These are phyloP conservation scores for Silurus glanis DNA, from an alignment of 2,113 vertebrate species.

Conservation along the genomic window DNA sequence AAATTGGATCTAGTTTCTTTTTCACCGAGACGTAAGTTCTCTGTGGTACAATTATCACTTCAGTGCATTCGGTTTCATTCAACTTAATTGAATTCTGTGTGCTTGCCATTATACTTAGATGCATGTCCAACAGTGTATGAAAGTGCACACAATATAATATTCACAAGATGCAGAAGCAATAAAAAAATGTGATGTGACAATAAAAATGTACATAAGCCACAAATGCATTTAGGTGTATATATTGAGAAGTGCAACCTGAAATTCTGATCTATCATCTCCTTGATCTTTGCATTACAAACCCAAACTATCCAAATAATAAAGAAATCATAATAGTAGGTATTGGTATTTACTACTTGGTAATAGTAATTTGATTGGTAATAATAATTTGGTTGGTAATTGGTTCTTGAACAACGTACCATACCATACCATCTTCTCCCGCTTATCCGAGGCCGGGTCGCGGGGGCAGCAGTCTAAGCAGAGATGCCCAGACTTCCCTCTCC, in stretches of 20 bases:
- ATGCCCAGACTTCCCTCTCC: too few relatives aligned
- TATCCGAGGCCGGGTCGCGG: too few relatives aligned
- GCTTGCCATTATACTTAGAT: neutral
- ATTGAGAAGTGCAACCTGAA: neutral
- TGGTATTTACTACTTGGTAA: too few relatives aligned
- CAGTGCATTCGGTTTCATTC: slow-evolving; percentile 7
- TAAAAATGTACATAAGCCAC: neutral
- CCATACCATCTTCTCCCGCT: too few relatives aligned
- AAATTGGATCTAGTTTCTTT: slow-evolving; percentile 20
- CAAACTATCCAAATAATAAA: neutral
- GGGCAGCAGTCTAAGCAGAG: too few relatives aligned
- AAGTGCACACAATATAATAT: neutral
- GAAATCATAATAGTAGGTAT: too few relatives aligned
- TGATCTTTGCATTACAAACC: neutral
- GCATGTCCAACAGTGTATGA: neutral
- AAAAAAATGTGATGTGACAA: neutral
- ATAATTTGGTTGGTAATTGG: too few relatives aligned
- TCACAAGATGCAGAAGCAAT: neutral
- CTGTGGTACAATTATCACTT: slow-evolving; percentile 7
- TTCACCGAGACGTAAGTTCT: neutral
- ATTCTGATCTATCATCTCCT: neutral
- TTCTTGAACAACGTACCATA: neutral
- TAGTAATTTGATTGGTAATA: too few relatives aligned
- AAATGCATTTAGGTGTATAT: neutral
- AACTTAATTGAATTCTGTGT: neutral